phyloP scores from a whole-genome alignment of 2,797 vertebrate species.

The Hemibagrus guttatus region DNA sequence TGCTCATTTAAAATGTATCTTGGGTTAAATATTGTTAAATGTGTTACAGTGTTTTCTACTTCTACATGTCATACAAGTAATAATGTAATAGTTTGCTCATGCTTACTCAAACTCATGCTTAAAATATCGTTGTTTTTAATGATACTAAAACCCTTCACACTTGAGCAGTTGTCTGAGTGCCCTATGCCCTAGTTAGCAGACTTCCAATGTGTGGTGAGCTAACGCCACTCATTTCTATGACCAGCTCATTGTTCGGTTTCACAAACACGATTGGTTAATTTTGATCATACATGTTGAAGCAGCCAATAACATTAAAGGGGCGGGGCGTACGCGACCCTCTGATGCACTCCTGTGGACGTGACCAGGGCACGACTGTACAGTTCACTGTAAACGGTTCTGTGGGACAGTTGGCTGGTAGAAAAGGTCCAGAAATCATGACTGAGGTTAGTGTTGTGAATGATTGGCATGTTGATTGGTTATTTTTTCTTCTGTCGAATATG shows the following conservation, averaged over 20 bases:
- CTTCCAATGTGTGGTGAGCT: not conserved
- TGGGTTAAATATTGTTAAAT: not conserved
- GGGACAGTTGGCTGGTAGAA: not conserved
- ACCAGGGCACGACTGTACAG: not conserved
- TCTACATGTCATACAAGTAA: not conserved
- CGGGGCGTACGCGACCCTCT: not conserved
- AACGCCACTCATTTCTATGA: not conserved
- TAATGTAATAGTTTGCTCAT: too few relatives aligned
- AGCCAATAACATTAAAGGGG: conserved; percentile 49
- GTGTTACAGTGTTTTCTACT: not conserved
- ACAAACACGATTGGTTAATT: conserved; percentile 42
- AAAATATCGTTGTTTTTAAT: not conserved
- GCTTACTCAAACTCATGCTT: not conserved
- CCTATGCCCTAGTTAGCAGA: conserved; percentile 46
- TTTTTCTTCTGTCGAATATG: not conserved
- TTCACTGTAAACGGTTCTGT: not conserved
- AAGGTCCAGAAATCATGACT: conserved; percentile 38
- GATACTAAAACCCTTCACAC: not conserved
- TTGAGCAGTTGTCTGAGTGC: not conserved
- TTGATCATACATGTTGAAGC: conserved; percentile 27
- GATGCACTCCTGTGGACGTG: not conserved
- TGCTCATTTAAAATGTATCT: not conserved
- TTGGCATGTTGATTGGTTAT: not conserved
- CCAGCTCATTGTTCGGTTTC: not conserved
- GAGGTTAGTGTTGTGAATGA: conserved; percentile 43